Conservation (phyloP, 2,888 invertebrate species). For the Rhingia rostrata region DNA sequence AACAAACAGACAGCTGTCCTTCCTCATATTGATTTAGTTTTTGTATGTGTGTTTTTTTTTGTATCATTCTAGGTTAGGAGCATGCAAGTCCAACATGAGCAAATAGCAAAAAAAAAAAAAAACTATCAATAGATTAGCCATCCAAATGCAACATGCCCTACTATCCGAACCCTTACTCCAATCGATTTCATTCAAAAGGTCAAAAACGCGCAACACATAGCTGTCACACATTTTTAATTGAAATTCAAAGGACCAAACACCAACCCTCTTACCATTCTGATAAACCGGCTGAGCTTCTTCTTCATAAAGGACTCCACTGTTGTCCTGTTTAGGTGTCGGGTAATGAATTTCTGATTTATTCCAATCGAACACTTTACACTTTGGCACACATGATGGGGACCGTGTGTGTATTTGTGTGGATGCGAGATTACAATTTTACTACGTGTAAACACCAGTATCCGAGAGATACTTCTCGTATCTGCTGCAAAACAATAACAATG, state of each 20-base stretch:
- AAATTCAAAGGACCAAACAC: neutral
- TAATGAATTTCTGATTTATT: neutral
- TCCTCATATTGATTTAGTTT: conserved; percentile 61
- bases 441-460: conserved; percentile 39
- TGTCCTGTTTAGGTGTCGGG: neutral
- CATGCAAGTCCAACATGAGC: conserved; percentile 33
- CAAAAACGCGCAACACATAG: conserved; percentile 33
- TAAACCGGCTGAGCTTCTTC: conserved; percentile 74
- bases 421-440: conserved; percentile 40
- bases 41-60: conserved; percentile 3
- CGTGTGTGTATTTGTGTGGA: too few species aligned
- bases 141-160: conserved; percentile 28
- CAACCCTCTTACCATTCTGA: conserved; percentile 68
- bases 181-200: conserved; percentile 65
- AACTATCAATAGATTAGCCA: conserved; percentile 54
- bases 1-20: conserved; percentile 73
- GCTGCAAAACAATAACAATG: conserved; percentile 13
- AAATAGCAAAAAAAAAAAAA: conserved; percentile 22
- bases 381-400: conserved; percentile 45
- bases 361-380: conserved; percentile 25
- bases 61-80: conserved; percentile 12
- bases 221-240: neutral
- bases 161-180: conserved; percentile 32
- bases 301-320: conserved; percentile 74
- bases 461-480: conserved; percentile 1